A percentile compares a stretch with the other conserved stretches of the same genome.
Conservation (phyloP, 1,140 invertebrate genomes). For the Drosophila tropicalis region DNA sequence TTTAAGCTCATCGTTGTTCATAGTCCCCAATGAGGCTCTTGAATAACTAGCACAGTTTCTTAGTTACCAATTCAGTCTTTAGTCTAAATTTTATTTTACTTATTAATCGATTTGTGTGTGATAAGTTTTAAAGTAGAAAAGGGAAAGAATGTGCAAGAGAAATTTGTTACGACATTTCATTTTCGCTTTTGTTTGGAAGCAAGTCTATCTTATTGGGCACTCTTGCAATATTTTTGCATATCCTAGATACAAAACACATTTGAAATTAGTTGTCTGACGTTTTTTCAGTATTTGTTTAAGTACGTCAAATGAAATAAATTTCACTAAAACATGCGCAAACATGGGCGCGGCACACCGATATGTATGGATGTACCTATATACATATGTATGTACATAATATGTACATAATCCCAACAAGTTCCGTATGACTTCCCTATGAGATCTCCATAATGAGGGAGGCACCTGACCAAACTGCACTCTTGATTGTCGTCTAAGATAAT, state of each 20-base stretch:
- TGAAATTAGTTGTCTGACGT: neutral
- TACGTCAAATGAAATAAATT: conserved; percentile 14
- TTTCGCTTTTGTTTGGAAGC: no score
- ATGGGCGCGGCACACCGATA: conserved; percentile 38
- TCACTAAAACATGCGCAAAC: conserved; percentile 29
- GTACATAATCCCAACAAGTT: conserved; percentile 25
- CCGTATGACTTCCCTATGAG: conserved; percentile 11
- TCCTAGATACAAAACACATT: neutral
- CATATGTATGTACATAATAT: neutral
- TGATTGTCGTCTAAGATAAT: conserved; percentile 20
- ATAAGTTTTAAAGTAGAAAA: no score
- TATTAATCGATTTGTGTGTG: no score
- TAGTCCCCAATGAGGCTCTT: no score
- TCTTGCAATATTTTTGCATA: neutral
- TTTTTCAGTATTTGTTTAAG: conserved; percentile 1
- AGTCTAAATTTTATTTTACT: no score
- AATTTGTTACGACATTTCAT: no score
- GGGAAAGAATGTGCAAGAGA: no score
- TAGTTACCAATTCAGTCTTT: no score
- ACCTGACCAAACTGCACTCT: conserved; percentile 18
- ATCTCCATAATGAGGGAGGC: conserved; percentile 22
- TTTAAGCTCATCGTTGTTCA: no score
- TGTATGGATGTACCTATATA: no score
- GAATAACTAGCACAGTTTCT: no score
- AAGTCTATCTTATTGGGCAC: no score